Conservation (phyloP, 2,113 vertebrate genomes). For the Cygnus buccinator region DNA sequence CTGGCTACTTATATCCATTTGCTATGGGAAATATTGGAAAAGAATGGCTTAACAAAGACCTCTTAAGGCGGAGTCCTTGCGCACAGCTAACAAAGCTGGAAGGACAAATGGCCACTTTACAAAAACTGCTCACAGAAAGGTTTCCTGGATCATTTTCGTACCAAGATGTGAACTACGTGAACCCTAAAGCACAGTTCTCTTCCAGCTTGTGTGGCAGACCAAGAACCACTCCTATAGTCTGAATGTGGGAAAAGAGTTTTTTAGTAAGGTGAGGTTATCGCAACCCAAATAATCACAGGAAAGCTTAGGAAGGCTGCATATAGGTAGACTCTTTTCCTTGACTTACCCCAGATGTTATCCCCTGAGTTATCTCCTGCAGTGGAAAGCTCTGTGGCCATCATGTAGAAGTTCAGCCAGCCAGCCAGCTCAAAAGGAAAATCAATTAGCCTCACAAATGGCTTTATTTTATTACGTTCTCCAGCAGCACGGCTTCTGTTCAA, state of each 20-base stretch:
- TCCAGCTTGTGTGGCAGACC: neutral
- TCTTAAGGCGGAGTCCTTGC: neutral
- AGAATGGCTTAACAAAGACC: neutral
- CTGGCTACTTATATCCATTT: neutral
- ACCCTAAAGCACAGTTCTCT: neutral
- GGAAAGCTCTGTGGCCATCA: neutral
- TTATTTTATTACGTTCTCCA: neutral
- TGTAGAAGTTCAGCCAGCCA: neutral
- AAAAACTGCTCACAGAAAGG: neutral
- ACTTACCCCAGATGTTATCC: neutral
- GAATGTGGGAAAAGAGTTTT: neutral
- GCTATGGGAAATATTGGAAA: neutral
- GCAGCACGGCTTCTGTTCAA: neutral
- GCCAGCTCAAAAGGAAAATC: neutral
- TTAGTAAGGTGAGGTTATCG: neutral
- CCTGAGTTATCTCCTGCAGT: neutral
- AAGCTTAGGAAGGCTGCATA: neutral
- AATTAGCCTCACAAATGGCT: neutral
- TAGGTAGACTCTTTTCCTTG: neutral
- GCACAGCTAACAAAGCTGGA: accelerated
- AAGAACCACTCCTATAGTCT: neutral
- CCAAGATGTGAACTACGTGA: neutral
- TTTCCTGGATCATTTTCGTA: neutral
- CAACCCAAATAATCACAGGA: neutral
- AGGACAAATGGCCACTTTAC: neutral